Evolutionary conservation across 2,113 vertebrate species (phyloP), one percentile per base, ranked within the genome.

Genomic region (Cercocebus atys): DNA sequence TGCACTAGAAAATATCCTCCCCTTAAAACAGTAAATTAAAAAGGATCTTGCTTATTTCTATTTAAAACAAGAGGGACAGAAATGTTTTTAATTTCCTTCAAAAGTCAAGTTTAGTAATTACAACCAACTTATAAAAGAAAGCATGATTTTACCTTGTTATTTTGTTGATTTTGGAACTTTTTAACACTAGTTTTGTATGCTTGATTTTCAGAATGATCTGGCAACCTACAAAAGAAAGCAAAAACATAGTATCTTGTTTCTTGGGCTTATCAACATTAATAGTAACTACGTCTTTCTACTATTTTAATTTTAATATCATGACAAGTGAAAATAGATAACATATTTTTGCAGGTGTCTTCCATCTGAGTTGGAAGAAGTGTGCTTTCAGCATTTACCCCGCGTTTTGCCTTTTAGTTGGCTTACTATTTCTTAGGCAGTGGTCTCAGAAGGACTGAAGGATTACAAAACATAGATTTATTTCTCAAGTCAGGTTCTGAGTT

Each of bases 381-480:
- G 95, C 96, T 35, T 95, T 99, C 98, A 99, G 99, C 98, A 98
- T 99, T 98, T 52, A 97, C 72, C 95, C 96, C 98, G 95, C 98
- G 98, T 96, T 98, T 98, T 94, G 98, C 99, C 99, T 98, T 99
- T 98, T 91, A 97, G 95, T 90, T 99, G 98, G 8, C 57, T 81
- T 97, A 98, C 98, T 82, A 97, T 98, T 97, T 98, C 98, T 3
- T 98, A 98, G 86, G 98, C 98, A 98, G 86, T 98, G 93, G 97
- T 96, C 93, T 98, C 98, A 90, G 98, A 98, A 95, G 98, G 98
- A 85, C 89, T 98, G 87, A 98, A 97, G 59, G 98, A 50, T 97
- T 99, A 98, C 22, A 38, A 98, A 99, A 99, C 96, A 98, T 98
- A 17, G 99, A 99, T 97, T 99, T 99, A 97, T 98, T 98, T 98